Percentiles rank a stretch among this genome's conserved stretches.
phyloP scores from a whole-genome alignment of 1,140 invertebrate genomes.

The Maconellicoccus hirsutus region DNA sequence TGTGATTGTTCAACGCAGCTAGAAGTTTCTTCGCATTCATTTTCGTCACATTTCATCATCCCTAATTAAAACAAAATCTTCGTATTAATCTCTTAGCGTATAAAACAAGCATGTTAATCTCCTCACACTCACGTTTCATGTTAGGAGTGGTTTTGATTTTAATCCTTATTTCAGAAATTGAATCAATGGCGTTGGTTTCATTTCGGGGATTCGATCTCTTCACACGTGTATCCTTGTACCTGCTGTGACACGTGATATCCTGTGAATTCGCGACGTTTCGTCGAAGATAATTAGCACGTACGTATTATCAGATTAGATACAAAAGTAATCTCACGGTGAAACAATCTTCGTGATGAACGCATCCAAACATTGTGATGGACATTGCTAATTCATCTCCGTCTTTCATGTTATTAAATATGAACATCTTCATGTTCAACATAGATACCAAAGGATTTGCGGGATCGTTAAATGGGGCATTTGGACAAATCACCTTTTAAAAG shows the following conservation, averaged over 20 bases:
- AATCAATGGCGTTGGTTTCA: not conserved
- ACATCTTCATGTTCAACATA: slow-evolving; percentile 1
- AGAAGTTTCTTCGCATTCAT: not conserved
- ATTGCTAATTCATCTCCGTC: slow-evolving; percentile 2
- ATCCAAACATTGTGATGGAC: not conserved
- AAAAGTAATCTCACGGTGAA: not conserved
- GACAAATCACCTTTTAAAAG: not conserved
- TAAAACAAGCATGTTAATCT: too few relatives aligned
- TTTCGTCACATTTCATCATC: not conserved
- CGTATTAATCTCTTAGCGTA: too few relatives aligned
- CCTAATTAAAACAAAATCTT: not conserved
- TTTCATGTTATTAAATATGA: slow-evolving; percentile 15
- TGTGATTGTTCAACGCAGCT: too few relatives aligned
- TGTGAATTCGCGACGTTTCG: not conserved
- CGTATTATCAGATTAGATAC: too few relatives aligned
- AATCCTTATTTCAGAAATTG: not conserved
- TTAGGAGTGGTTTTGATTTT: not conserved
- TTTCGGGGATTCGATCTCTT: not conserved
- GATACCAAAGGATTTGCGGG: slow-evolving; percentile 5
- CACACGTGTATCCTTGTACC: not conserved
- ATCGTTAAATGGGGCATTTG: not conserved
- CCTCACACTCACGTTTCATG: not conserved
- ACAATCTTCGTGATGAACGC: slow-evolving; percentile 12
- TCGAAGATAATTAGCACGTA: too few relatives aligned
- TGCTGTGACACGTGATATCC: not conserved